These are phyloP conservation scores for Enteromius treurensis DNA, from an alignment of 2,797 vertebrate genomes.

Conservation along the genomic window DNA sequence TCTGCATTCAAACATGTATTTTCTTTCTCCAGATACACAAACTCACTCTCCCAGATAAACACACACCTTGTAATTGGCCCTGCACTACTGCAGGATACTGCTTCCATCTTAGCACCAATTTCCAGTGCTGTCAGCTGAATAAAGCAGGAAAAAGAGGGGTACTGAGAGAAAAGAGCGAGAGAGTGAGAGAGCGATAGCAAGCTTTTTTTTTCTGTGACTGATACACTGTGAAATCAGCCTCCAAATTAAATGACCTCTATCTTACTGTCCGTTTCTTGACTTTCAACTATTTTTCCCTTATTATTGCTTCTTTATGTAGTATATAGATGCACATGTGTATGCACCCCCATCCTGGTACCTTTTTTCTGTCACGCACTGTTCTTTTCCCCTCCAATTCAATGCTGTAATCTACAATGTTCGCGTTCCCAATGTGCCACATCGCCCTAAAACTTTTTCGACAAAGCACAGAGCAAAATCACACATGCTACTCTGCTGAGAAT, in stretches of 20 bases:
- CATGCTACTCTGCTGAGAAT: conserved; percentile 73
- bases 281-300: neutral
- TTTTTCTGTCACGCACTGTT: conserved; percentile 46
- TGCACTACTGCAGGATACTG: conserved; percentile 63
- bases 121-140: conserved; percentile 68
- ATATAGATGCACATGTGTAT: neutral
- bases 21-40: conserved; percentile 17
- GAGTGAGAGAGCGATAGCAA: neutral
- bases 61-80: conserved; percentile 64
- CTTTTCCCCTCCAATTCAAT: conserved; percentile 60
- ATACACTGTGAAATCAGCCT: conserved; percentile 58
- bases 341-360: neutral
- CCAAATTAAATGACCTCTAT: conserved; percentile 60
- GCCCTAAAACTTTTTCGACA: conserved; percentile 23
- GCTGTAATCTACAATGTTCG: conserved; percentile 64
- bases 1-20: neutral
- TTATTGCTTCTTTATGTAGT: neutral
- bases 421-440: conserved; percentile 52
- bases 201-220: conserved; percentile 18
- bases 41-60: conserved; percentile 26
- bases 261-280: conserved; percentile 12
- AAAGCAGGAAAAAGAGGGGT: conserved; percentile 51
- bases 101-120: conserved; percentile 66
- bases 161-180: neutral
- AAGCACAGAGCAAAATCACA: conserved; percentile 68